Evolutionary conservation across 2,797 vertebrate species (phyloP), one percentile per base, ranked within the genome.

Genomic region (Pangasius sanitwongsei): DNA sequence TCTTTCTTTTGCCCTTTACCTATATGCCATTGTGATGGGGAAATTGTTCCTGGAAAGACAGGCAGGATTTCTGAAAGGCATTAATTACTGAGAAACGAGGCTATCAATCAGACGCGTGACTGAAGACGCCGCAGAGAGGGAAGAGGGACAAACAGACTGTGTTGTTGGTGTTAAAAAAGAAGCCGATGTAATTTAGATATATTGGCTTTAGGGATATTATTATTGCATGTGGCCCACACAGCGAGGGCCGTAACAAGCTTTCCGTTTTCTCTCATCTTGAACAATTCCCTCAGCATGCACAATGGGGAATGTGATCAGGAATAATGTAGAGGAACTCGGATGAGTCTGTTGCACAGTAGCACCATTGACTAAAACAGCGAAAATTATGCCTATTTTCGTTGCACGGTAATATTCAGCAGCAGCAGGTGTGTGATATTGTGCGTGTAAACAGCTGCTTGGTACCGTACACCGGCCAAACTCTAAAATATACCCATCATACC

Each of bases 141-240:
- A 90, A 89, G 72, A 67, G 63, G 23, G 28, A 86, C 55, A 67
- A 53, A 69, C 20, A 84, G n/a, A 61, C 28, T 25, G 59, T 18
- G 31, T 50, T 72, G 28, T 77, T 69, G 81, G 65, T 75, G 85
- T 86, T 85, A 69, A 91, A 91, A 87, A 91, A 90, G 87, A 92
- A 87, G 86, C 88, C 87, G 91, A 93, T 87, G 89, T 93, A 92
- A 94, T 93, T 92, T 92, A 93, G 93, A 93, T 90, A 81, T 87
- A 93, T 93, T 65, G 88, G 86, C 89, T 90, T 75, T 70, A 41
- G 91, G 86, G 88, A 88, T 80, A 55, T 84, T 84, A 86, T 75
- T 90, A 91, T 87, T 92, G 91, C 88, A 90, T 61, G 70, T 57
- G 74, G 57, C 28, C 61, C 55, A 78, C 70, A 80, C 74, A 83